Base-by-base conservation (phyloP, 2,113 vertebrate species). In the Xiphophorus hellerii region DNA sequence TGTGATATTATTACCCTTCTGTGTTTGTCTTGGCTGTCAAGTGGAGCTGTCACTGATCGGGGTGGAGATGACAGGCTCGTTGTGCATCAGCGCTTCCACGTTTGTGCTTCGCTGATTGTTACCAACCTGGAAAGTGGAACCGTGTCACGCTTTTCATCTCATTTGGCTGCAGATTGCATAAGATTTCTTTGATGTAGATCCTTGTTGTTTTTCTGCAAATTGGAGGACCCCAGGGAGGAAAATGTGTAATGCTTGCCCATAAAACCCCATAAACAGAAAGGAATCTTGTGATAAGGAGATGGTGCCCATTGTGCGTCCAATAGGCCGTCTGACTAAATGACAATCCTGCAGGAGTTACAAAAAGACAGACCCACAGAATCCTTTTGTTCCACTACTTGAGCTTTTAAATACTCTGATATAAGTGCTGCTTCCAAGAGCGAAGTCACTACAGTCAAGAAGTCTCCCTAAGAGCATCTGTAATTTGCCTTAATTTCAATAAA, bases 1-100 rank as follows among this genome's bases (percentile, higher is more conserved):
- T 76, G 63, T 66, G 78, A 8, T 88, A 90, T 92, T 86, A 90
- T 90, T 89, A 90, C 80, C 84, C 70, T 51, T 30, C 78, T 69
- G 58, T 75, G 78, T 71, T 89, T 31, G 69, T 86, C 81, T 83
- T 71, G 80, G 74, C 80, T 87, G 89, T 88, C 90, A 84, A 37
- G 80, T 71, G 74, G 68, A 69, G 71, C 81, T 84, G 88, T 89
- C 91, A 81, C 76, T 74, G 87, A 89, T 91, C 75, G 62, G 69
- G 80, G 84, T 29, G 83, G 85, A 83, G 85, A 85, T 82, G 76
- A 84, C 83, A 61, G 64, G n/a, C 78, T 66, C 22, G 60, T 77
- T 61, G n/a, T 61, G 84, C 76, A 15, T 77, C 15, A 48, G 31
- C 69, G 77, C 83, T 42, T 73, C 70, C 61, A 65, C 82, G 76